Base-by-base conservation (phyloP, 2,113 vertebrate genomes). In the Pampusana beccarii region DNA sequence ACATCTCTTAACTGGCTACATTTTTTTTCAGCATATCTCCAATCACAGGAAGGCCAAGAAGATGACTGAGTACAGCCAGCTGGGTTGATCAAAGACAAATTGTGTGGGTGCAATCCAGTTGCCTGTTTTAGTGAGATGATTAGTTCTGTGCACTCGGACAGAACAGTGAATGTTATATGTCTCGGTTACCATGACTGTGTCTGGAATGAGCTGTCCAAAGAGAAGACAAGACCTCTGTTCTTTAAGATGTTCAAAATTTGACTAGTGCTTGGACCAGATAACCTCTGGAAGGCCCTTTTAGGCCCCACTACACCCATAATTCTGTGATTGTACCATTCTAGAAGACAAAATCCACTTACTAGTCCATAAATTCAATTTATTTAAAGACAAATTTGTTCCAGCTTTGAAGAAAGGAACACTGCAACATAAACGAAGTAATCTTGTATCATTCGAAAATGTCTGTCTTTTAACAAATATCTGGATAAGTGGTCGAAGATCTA, bases 81-180 rank as follows among this genome's bases (percentile, higher is more conserved):
- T 66, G 19, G 5, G 50, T 79, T 79, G 75, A 58, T 34, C 28
- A 62, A 85, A 85, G 44, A 5, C 21, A 40, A 50, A 42, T 40
- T 82, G 2, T 71, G 13, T 75, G 31, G 78, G 42, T 25, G 6
- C 24, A 58, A 51, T 46, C 4, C 20, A 42, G 20, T 54, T 67
- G 10, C 19, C 31, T 75, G 5, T 66, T 66, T 73, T 42, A 51
- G 16, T 65, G 64, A 73, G 18, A 51, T 50, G 25, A 56, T 2
- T 77, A 16, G 19, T 46, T 90, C 33, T 61, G 24, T 33, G 44
- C 28, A 28, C 24, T 21, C 36, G 12, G 16, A 54, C 8, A 67
- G 11, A 69, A 13, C 0, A 2, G 16, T 29, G 6, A 6, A 42
- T 51, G 5, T 50, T 38, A 3, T 31, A 16, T 13, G 1, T 53